A percentile compares a stretch with the other conserved stretches of the same genome.
Evolutionary conservation across 2,113 vertebrate genomes (phyloP).

Genomic region (Gymnobelideus leadbeateri): DNA sequence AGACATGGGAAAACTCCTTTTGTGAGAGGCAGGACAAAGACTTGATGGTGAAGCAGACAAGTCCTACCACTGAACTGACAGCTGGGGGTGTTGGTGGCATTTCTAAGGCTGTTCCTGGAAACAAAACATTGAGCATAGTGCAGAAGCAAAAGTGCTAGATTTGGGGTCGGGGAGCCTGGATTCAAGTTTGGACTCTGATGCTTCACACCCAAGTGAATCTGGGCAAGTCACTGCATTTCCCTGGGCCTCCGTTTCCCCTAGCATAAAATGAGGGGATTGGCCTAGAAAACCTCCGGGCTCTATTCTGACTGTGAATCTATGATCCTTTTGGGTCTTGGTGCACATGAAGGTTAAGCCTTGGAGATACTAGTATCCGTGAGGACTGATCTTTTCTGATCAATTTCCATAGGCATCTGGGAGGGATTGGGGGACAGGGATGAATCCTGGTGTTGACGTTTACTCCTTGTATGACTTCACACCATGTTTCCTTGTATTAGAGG

Average conservation of each 20-base stretch:
- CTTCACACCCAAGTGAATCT: neutral
- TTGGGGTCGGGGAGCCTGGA: neutral
- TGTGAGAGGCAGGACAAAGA: neutral
- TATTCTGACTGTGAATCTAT: neutral
- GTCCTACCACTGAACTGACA: neutral
- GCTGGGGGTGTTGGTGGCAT: neutral
- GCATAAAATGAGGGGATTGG: neutral
- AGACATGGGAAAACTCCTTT: neutral
- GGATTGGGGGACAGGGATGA: neutral
- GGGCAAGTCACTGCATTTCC: neutral
- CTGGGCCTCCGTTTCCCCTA: neutral
- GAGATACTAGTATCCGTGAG: conserved; percentile 8
- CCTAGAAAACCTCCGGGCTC: too few species aligned
- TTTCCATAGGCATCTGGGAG: conserved; percentile 16
- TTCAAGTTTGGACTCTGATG: neutral
- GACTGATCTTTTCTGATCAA: conserved; percentile 63
- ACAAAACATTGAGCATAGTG: neutral
- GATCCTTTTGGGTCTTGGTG: neutral
- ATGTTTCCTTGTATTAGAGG: neutral
- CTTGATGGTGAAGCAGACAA: neutral
- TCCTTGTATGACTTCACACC: neutral
- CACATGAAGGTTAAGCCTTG: neutral
- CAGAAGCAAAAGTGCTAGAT: neutral
- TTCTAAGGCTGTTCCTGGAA: neutral
- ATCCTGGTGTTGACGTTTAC: neutral